Conservation (phyloP, 2,797 vertebrate genomes). For the Erpetoichthys calabaricus region DNA sequence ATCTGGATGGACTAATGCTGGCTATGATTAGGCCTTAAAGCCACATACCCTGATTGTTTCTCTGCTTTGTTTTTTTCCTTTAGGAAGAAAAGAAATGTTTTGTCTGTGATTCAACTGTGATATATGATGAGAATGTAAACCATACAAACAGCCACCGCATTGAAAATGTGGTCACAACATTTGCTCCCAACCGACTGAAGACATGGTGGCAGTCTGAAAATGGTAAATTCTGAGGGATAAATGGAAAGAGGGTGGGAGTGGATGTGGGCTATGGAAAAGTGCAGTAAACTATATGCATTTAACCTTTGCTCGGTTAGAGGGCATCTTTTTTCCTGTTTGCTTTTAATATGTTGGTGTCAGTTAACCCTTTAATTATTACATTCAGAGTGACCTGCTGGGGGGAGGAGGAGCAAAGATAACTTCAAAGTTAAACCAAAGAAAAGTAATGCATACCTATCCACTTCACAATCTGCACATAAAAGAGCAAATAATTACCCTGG, state of each 20-base stretch:
- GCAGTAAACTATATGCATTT: conserved; percentile 6
- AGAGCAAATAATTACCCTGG: conserved; percentile 14
- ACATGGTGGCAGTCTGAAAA: conserved; percentile 98
- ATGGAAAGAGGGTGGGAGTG: not conserved
- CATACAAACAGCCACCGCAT: conserved; percentile 67
- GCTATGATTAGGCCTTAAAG: no score
- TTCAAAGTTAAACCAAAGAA: conserved; percentile 27
- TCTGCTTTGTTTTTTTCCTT: conserved; percentile 14
- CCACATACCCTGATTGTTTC: no score
- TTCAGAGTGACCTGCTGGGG: conserved; percentile 25
- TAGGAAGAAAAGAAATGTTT: conserved; percentile 98
- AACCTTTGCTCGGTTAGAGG: conserved; percentile 28
- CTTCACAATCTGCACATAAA: conserved; percentile 15
- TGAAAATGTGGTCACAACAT: conserved; percentile 88
- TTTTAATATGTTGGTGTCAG: conserved; percentile 21
- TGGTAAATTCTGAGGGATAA: conserved; percentile 52
- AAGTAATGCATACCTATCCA: conserved; percentile 18
- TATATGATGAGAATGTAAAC: conserved; percentile 51
- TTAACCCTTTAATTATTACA: conserved; percentile 26
- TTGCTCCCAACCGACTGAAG: conserved; percentile 81
- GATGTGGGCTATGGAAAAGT: no score
- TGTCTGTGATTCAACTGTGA: conserved; percentile 62
- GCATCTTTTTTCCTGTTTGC: conserved; percentile 18
- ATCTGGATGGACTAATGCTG: no score
- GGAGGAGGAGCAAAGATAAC: conserved; percentile 1